These are phyloP conservation scores for Amphiprion percula DNA, from an alignment of 2,113 vertebrate genomes.

Conservation along the genomic window DNA sequence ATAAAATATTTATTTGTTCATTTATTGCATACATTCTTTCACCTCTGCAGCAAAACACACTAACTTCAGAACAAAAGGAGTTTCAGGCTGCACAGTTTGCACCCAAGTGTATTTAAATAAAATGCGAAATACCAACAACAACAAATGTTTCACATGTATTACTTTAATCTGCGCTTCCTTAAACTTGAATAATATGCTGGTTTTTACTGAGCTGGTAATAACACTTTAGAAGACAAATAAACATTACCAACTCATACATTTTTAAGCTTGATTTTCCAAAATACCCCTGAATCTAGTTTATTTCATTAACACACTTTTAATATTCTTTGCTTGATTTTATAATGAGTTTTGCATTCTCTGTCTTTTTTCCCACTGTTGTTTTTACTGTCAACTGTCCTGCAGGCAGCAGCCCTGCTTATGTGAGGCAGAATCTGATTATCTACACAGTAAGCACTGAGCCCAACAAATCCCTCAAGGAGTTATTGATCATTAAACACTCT, in stretches of 20 bases:
- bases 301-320: neutral
- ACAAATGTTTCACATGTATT: too few relatives aligned
- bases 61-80: too few relatives aligned
- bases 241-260: neutral
- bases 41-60: too few relatives aligned
- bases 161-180: too few relatives aligned
- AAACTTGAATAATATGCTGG: too few relatives aligned
- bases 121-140: too few relatives aligned
- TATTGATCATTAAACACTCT: constrained; percentile 49
- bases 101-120: too few relatives aligned
- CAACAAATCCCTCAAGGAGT: constrained; percentile 28
- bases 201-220: too few relatives aligned
- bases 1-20: too few relatives aligned
- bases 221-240: too few relatives aligned
- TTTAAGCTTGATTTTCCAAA: neutral
- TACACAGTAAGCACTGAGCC: neutral
- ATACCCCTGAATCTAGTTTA: neutral
- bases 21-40: too few relatives aligned
- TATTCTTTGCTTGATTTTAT: neutral
- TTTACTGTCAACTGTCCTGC: neutral
- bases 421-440: constrained; percentile 31
- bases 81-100: too few relatives aligned
- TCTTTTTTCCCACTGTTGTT: neutral
- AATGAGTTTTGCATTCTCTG: neutral
- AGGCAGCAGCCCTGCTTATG: constrained; percentile 14